A percentile compares a stretch with the other conserved stretches of the same genome.
phyloP scores from a whole-genome alignment of 1,140 invertebrate genomes.

The Teleogryllus occipitalis region DNA sequence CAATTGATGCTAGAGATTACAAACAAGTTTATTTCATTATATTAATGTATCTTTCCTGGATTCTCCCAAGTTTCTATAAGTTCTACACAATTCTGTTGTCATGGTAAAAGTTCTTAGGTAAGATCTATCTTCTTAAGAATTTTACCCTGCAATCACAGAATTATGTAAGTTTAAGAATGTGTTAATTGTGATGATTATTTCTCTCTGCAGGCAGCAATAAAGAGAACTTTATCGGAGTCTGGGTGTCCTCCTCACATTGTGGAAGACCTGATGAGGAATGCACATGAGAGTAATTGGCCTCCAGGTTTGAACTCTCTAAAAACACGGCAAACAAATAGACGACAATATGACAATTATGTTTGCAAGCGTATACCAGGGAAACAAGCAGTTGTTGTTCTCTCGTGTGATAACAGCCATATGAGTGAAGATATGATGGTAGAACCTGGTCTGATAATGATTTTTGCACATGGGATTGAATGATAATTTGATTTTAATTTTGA shows the following conservation, averaged over 20 bases:
- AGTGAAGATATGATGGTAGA: conserved; percentile 92
- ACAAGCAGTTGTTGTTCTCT: conserved; percentile 88
- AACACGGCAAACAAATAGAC: conserved; percentile 83
- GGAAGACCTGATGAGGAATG: conserved; percentile 93
- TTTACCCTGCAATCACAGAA: too few relatives aligned
- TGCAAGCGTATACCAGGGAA: conserved; percentile 90
- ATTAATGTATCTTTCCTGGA: too few relatives aligned
- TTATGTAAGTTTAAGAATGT: not conserved
- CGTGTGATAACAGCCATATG: conserved; percentile 91
- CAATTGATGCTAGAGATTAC: too few relatives aligned
- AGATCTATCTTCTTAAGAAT: too few relatives aligned
- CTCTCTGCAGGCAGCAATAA: conserved; percentile 73
- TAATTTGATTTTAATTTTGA: not conserved
- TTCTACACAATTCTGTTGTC: too few relatives aligned
- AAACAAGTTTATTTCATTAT: too few relatives aligned
- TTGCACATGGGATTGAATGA: conserved; percentile 92
- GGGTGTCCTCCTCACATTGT: conserved; percentile 87
- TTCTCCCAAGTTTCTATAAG: too few relatives aligned
- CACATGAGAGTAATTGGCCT: conserved; percentile 91
- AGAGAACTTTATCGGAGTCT: conserved; percentile 81
- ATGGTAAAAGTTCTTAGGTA: too few relatives aligned
- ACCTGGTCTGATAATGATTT: conserved; percentile 97
- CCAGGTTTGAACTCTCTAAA: conserved; percentile 85
- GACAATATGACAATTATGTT: conserved; percentile 88
- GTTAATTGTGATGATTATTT: not conserved